Conservation (phyloP, 2,888 invertebrate species). For the Orthosia gracilis region DNA sequence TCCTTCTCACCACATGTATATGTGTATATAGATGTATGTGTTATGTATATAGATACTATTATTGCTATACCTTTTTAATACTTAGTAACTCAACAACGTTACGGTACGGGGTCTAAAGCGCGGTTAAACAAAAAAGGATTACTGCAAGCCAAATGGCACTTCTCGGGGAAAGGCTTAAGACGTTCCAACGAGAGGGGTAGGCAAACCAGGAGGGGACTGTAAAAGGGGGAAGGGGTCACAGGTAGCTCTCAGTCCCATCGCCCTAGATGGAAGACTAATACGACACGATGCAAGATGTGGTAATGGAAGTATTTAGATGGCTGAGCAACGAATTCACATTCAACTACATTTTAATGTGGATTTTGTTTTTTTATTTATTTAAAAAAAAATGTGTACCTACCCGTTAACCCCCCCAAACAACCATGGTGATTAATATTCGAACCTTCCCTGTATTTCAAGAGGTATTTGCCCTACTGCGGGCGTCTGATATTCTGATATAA, state of each 20-base stretch:
- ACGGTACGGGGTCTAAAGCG: constrained; percentile 33
- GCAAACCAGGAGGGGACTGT: constrained; percentile 17
- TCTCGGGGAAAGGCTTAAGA: constrained; percentile 59
- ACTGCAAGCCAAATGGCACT: constrained; percentile 65
- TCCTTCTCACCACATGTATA: too few species aligned
- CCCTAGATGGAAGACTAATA: constrained; percentile 22
- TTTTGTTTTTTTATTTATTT: neutral
- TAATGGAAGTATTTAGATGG: constrained; percentile 10
- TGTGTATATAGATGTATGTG: too few species aligned
- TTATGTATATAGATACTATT: too few species aligned
- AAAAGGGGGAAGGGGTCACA: constrained; percentile 5
- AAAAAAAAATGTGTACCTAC: too few species aligned
- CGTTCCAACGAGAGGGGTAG: constrained; percentile 31
- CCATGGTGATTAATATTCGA: too few species aligned
- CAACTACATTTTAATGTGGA: neutral
- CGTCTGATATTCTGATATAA: too few species aligned
- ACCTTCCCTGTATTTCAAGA: too few species aligned
- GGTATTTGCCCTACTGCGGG: too few species aligned
- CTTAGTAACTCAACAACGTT: constrained; percentile 11
- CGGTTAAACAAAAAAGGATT: constrained; percentile 67
- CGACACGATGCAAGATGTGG: neutral
- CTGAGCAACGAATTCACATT: neutral
- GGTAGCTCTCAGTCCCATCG: constrained; percentile 26
- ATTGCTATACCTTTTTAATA: neutral
- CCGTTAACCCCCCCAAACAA: too few species aligned